phyloP scores from a whole-genome alignment of 2,113 vertebrate species.

The Crotalus viridis region DNA sequence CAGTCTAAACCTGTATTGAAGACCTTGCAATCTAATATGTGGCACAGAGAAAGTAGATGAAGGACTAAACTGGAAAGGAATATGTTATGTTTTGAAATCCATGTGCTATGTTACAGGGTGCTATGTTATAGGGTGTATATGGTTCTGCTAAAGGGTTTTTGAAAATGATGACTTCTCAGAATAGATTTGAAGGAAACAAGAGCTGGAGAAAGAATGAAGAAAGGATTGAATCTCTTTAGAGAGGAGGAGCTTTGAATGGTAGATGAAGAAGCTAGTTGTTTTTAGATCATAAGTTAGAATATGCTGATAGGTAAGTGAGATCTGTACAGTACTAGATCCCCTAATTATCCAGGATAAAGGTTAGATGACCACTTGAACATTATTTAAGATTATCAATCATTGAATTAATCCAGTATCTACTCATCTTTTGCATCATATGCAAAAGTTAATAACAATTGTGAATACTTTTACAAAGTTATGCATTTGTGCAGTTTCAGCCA shows the following conservation, averaged over 20 bases:
- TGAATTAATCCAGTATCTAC: not conserved
- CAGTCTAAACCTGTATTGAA: not conserved
- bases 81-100: not conserved
- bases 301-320: not conserved
- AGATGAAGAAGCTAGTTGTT: not conserved
- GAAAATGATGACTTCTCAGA: not conserved
- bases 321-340: not conserved
- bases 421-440: not conserved
- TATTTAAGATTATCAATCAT: not conserved
- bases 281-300: not conserved
- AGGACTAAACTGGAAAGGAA: not conserved
- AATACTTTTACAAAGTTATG: not conserved
- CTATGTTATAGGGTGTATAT: not conserved
- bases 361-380: not conserved
- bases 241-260: not conserved
- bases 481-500: not conserved
- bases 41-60: not conserved
- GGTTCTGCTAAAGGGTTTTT: not conserved
- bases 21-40: not conserved
- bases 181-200: not conserved
- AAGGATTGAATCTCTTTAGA: not conserved
- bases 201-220: not conserved
- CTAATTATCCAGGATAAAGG: not conserved
- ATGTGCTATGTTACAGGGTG: not conserved
- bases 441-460: not conserved